phyloP scores from a whole-genome alignment of 2,888 invertebrate species.

The Parnassius orleans region DNA sequence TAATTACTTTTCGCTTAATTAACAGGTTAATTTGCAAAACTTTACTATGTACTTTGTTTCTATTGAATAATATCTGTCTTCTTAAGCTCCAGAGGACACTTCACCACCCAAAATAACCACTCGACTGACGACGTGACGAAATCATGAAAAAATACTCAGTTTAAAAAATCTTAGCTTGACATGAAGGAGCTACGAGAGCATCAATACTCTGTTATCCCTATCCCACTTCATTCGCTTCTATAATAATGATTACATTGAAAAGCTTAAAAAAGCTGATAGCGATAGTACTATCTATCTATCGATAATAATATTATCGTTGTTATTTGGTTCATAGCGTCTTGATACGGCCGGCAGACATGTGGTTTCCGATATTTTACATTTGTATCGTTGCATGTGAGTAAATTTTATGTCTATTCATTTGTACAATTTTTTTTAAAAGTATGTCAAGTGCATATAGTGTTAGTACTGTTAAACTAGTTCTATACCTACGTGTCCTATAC shows the following conservation, averaged over 20 bases:
- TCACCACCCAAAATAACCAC: too few species aligned
- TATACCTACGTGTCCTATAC: too few species aligned
- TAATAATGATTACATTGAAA: slow-evolving; percentile 14
- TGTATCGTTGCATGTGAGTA: slow-evolving; percentile 18
- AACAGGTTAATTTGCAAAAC: too few species aligned
- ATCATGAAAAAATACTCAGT: too few species aligned
- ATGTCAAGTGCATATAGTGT: background rate
- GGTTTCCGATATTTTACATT: background rate
- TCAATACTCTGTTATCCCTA: background rate
- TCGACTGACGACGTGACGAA: too few species aligned
- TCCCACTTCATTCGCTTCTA: slow-evolving; percentile 4
- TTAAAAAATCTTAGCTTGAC: too few species aligned
- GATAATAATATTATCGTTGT: slow-evolving; percentile 12
- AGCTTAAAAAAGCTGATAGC: slow-evolving; percentile 19
- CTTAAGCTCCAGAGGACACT: too few species aligned
- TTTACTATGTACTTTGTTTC: too few species aligned
- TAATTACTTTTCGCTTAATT: too few species aligned
- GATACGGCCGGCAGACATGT: slow-evolving; percentile 14
- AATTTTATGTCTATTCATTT: background rate
- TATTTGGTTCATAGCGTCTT: background rate
- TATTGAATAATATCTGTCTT: too few species aligned
- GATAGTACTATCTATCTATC: slow-evolving; percentile 22
- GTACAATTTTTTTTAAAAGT: background rate
- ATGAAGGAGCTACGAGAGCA: too few species aligned
- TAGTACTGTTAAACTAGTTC: too few species aligned